Conservation (phyloP, 2,888 invertebrate species). For the Lithosia quadra region DNA sequence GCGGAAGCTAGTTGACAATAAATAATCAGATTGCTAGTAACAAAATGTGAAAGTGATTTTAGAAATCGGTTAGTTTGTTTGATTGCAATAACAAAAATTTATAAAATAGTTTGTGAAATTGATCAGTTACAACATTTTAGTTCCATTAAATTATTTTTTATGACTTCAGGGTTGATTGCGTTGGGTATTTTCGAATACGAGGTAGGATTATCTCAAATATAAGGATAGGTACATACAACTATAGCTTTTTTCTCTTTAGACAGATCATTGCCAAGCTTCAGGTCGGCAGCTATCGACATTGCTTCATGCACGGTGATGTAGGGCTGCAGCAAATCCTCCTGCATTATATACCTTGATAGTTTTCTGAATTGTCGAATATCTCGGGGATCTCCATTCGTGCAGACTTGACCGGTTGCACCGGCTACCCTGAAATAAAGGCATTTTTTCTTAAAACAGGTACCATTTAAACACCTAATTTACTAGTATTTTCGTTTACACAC, state of each 20-base stretch:
- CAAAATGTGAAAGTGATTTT: not conserved
- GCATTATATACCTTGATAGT: conserved; percentile 98
- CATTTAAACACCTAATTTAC: no score
- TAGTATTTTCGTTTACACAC: not conserved
- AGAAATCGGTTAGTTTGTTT: not conserved
- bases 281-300: conserved; percentile 95
- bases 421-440: conserved; percentile 84
- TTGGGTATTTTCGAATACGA: no score
- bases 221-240: conserved; percentile 88
- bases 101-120: conserved; percentile 4
- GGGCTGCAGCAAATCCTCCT: conserved; percentile 94
- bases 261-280: conserved; percentile 92
- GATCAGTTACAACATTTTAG: not conserved
- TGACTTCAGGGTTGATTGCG: not conserved
- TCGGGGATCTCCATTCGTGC: conserved; percentile 92
- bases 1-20: no score
- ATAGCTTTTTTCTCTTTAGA: conserved; percentile 88
- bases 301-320: conserved; percentile 95
- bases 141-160: not conserved
- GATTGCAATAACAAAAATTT: conserved; percentile 4
- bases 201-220: not conserved
- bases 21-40: not conserved
- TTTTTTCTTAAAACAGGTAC: not conserved
- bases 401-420: conserved; percentile 91
- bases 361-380: conserved; percentile 93